Evolutionary conservation across 2,888 invertebrate species (phyloP), one percentile per base, ranked within the genome.

Genomic region (Drosophila nigricruria): DNA sequence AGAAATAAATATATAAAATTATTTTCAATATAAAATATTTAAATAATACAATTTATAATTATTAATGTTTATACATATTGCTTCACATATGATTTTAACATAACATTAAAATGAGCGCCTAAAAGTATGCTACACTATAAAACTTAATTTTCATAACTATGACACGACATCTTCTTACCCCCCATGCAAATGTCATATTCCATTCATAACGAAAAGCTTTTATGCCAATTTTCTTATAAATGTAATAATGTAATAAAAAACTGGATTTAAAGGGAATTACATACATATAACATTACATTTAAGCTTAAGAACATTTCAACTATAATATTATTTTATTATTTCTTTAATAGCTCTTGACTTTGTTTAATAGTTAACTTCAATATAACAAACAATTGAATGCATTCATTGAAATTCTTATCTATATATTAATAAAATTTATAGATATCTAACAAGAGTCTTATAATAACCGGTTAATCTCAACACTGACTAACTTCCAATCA

Each of bases 41-140:
- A 23, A 8, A 8, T 10, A 23, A 16, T 43, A 0, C 1, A 8
- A 16, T 12, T 42, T 43, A 43, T 23, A 20, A 20, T 12, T 20
- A 42, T 12, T 12, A 3, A 3, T 34, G 5, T 34, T 2, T 14
- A 20, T 14, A 50, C 18, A 20, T 34, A 16, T 20, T 45, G 2
- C 12, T 14, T 23, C 20, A 6, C 0, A 2, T 43, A 14, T 23
- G 5, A 12, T 14, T 20, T 14, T 0, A 14, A n/a, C 3, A 6
- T 18, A 38, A 18, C 6, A 6, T 8, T 16, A 30, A 40, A 9
- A 0, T 0, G 5, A n/a, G 25, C 8, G 0, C 56, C 68, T 34
- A 20, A 68, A 57, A 61, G 43, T 70, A 60, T 68, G 47, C 53
- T 2, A 38, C n/a, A 27, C 0, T 9, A 8, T 9, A 8, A 9